Percentiles rank a stretch among this genome's conserved stretches.
These are phyloP conservation scores for Nephrotoma appendiculata DNA, from an alignment of 2,888 invertebrate species.

Conservation along the genomic window DNA sequence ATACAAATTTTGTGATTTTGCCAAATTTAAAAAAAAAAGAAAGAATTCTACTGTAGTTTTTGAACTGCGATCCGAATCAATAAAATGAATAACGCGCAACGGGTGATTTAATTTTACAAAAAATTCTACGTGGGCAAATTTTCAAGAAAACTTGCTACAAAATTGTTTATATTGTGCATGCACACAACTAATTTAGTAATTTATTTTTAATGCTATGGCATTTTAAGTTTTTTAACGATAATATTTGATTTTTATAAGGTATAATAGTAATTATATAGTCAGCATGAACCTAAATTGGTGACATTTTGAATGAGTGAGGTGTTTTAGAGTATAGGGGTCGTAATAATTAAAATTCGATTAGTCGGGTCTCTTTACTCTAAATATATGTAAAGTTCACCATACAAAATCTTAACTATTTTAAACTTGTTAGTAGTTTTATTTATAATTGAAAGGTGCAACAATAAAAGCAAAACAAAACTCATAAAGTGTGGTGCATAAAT, in stretches of 20 bases:
- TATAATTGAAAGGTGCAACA: not conserved
- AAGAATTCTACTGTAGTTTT: not conserved
- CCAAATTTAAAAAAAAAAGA: not conserved
- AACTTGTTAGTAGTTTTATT: not conserved
- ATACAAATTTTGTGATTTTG: not conserved
- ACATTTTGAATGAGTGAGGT: not conserved
- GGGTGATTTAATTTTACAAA: not conserved
- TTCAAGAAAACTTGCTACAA: too few relatives aligned
- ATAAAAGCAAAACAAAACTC: not conserved
- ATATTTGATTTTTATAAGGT: not conserved
- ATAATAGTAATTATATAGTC: not conserved
- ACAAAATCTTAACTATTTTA: not conserved
- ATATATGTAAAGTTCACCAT: not conserved
- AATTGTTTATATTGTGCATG: not conserved
- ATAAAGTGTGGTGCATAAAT: not conserved
- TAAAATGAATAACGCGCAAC: not conserved
- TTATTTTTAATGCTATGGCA: not conserved
- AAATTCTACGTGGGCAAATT: too few relatives aligned
- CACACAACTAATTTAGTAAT: not conserved
- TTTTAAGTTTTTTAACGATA: not conserved
- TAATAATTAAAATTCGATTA: not conserved
- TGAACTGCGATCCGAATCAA: not conserved
- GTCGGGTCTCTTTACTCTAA: not conserved
- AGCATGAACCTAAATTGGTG: not conserved
- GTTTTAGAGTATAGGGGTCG: not conserved